phyloP scores from a whole-genome alignment of 2,113 vertebrate genomes.

The Eublepharis macularius region DNA sequence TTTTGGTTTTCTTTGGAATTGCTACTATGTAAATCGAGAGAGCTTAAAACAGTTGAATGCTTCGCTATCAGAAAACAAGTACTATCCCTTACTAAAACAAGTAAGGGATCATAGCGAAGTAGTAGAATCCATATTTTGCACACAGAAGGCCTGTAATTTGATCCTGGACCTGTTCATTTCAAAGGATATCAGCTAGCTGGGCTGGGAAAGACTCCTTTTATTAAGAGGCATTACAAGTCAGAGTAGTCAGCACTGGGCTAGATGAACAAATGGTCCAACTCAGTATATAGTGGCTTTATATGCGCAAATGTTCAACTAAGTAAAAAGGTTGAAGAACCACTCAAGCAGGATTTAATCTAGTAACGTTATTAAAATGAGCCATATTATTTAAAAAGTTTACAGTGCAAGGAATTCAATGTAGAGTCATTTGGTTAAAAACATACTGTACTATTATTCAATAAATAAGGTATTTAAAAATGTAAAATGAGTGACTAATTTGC shows the following conservation, averaged over 20 bases:
- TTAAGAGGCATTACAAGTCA: neutral
- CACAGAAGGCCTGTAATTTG: neutral
- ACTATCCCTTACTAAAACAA: too few species aligned
- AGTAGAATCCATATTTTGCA: neutral
- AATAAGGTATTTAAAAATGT: constrained; percentile 57
- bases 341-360: constrained; percentile 25
- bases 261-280: neutral
- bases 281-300: neutral
- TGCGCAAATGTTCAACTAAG: constrained; percentile 28
- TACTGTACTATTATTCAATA: constrained; percentile 53
- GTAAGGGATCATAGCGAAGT: neutral
- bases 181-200: neutral
- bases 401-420: constrained; percentile 48
- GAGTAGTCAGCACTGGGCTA: neutral
- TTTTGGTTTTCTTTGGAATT: constrained; percentile 29
- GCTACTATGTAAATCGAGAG: constrained; percentile 41
- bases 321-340: constrained; percentile 20
- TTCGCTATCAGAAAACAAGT: constrained; percentile 40
- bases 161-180: too few species aligned
- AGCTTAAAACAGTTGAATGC: constrained; percentile 38
- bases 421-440: constrained; percentile 58
- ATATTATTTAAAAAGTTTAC: constrained; percentile 46
- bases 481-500: constrained; percentile 48
- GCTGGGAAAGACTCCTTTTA: neutral
- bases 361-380: constrained; percentile 35